phyloP scores from a whole-genome alignment of 2,797 vertebrate species.

The Podarcis siculus region DNA sequence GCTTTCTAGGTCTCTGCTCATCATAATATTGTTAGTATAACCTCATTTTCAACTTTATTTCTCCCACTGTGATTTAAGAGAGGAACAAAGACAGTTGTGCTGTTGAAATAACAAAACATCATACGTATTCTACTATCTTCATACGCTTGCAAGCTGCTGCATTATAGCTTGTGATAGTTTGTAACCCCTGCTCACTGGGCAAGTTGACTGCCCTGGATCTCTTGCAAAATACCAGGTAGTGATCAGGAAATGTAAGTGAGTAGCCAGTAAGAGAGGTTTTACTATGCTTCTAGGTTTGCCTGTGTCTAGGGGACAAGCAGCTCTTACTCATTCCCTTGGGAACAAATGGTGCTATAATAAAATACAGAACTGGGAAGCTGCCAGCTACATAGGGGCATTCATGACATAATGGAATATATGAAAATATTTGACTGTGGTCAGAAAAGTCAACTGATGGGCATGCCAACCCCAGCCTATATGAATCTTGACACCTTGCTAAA shows the following conservation, averaged over 20 bases:
- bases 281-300: not conserved
- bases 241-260: not conserved
- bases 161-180: not conserved
- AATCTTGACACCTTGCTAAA: not conserved
- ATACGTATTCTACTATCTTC: not conserved
- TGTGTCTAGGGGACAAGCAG: not conserved
- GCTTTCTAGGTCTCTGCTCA: not conserved
- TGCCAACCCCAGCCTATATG: not conserved
- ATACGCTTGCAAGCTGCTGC: not conserved
- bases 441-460: not conserved
- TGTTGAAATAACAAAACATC: not conserved
- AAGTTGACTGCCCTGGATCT: not conserved
- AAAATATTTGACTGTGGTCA: not conserved
- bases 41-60: no score
- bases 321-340: not conserved
- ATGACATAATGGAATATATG: not conserved
- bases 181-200: not conserved
- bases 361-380: not conserved
- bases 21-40: not conserved
- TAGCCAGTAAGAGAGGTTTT: not conserved
- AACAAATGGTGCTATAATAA: not conserved
- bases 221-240: not conserved
- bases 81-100: not conserved
- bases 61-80: not conserved
- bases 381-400: not conserved